phyloP scores from a whole-genome alignment of 2,888 invertebrate genomes.

The Caenorhabditis drosophilae region DNA sequence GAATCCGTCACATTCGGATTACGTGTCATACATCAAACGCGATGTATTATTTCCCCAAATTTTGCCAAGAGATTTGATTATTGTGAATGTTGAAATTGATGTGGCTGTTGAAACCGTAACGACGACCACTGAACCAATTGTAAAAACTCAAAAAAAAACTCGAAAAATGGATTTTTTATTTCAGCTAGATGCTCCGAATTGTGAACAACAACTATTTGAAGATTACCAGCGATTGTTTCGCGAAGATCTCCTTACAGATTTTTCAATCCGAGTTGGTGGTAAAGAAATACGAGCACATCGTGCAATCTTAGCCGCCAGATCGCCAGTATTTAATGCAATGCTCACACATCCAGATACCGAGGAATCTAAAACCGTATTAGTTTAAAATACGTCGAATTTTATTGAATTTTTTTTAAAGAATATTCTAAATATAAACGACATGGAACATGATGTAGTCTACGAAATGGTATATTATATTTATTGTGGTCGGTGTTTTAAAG shows the following conservation, averaged over 20 bases:
- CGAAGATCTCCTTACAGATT: constrained; percentile 64
- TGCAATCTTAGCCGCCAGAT: constrained; percentile 65
- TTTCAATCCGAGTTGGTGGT: constrained; percentile 54
- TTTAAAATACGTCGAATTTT: no score
- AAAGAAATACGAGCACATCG: constrained; percentile 63
- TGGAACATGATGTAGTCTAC: constrained; percentile 66
- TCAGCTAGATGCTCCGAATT: constrained; percentile 32
- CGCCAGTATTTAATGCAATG: constrained; percentile 68
- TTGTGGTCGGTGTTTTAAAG: constrained; percentile 60
- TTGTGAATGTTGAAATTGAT: constrained; percentile 69
- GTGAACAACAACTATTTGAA: constrained; percentile 55
- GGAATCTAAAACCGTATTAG: constrained; percentile 65
- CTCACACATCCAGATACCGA: constrained; percentile 65
- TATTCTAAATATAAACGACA: constrained; percentile 57
- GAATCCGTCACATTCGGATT: constrained; percentile 69
- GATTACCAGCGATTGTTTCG: constrained; percentile 64
- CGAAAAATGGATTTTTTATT: constrained; percentile 3
- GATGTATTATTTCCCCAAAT: constrained; percentile 69
- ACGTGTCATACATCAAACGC: constrained; percentile 68
- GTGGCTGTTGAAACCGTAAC: constrained; percentile 69
- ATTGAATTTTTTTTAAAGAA: not conserved
- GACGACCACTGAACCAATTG: constrained; percentile 56
- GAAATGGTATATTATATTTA: constrained; percentile 69
- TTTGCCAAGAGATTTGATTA: constrained; percentile 67
- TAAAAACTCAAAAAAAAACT: not conserved